Base-by-base conservation (phyloP, 2,888 invertebrate species). In the Spodoptera picta region DNA sequence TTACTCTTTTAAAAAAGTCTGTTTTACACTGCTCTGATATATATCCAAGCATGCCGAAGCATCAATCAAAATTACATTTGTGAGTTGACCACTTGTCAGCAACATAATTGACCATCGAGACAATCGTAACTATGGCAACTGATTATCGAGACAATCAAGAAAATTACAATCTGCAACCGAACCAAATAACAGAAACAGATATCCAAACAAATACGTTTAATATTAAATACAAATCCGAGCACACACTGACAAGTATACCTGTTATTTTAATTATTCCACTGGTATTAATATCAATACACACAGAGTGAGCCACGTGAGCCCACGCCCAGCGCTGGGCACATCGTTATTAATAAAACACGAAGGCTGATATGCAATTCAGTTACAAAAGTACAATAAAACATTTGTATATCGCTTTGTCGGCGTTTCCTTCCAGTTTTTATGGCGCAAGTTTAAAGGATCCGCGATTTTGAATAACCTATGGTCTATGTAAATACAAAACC, bases 391-490 rank as follows among this genome's bases (percentile, higher is more conserved):
- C 77, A 84, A 84, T 84, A 83, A 84, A 85, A 83, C 81, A 81
- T 85, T 80, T 82, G n/a, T n/a, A 85, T 84, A 83, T 83, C 75
- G 81, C 81, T 82, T 81, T 80, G 83, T 82, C 77, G 81, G 80
- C 74, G 62, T 77, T 81, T 79, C 79, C 77, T 82, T 75, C 73
- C 78, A 76, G 71, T 66, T 61, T 70, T 41, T 74, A 58, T 70
- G 77, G 81, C 59, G 1, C 60, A 80, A 81, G 59, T 56, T 14
- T 55, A n/a, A 50, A 55, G 53, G n/a, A n/a, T 31, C 27, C 42
- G 51, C 61, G 62, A 5, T 63, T 66, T 19, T 0, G 19, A 36
- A 36, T 9, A 36, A 7, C 9, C 36, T 36, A 19, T 19, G 19
- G 19, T 19, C 19, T 19, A 19, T 19, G 19, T 19, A 2, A 19